Evolutionary conservation across 2,888 invertebrate genomes (phyloP), one percentile per base, ranked within the genome.

Genomic region (Smittia aterrima): DNA sequence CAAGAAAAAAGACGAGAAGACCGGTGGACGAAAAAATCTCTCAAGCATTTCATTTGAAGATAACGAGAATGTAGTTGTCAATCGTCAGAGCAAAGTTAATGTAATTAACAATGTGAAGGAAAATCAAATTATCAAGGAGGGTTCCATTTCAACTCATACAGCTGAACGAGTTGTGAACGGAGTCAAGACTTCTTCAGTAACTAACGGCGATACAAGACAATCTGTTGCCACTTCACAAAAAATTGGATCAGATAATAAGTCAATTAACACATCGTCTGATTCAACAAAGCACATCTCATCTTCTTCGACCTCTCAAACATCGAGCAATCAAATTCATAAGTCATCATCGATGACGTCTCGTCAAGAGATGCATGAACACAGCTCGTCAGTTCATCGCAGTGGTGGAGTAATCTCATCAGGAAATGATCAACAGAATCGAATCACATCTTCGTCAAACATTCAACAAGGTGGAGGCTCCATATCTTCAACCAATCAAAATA

Each of bases 21-120:
- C 81, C 13, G 79, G 79, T 38, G 81, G 79, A 4, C 66, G 54
- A 4, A 66, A 58, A 62, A 71, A 58, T 58, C 9, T 71, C 6
- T 58, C 75, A 24, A 47, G 27, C 11, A 67, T 71, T 47, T 62
- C 70, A 41, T 80, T 79, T 70, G 79, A 82, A 0, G 81, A 82
- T 77, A 79, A 82, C 1, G 82, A 82, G 75, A 82, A 81, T 76
- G 78, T 81, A 4, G 27, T 54, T 7, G 18, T 71, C 16, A 71
- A 71, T 38, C 71, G 71, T 32, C 71, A 71, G 16, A 71, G 71
- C 22, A 71, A 71, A n/a, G 58, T 71, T 13, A 75, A 75, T 41
- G 66, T 75, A 47, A 66, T 75, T 22, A 71, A 58, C 24, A 71
- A 71, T 11, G 58, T 71, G 4, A 71, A 71, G 27, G 71, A 71